Conservation (phyloP, 2,797 vertebrate species). For the Aplochiton taeniatus region DNA sequence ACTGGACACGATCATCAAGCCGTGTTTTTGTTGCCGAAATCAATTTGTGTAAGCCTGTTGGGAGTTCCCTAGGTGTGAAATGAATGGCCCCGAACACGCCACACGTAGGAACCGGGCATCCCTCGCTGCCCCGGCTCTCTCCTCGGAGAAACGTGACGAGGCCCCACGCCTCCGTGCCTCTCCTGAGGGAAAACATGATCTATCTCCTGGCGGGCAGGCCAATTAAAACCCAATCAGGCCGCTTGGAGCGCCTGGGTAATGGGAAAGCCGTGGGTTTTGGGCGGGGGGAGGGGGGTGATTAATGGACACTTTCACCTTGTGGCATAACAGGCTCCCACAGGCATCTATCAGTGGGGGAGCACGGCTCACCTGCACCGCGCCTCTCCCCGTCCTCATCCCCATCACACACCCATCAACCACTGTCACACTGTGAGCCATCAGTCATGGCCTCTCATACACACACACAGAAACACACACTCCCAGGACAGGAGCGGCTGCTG, state of each 20-base stretch:
- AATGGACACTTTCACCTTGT: slow-evolving; percentile 83
- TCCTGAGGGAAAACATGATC: slow-evolving; percentile 74
- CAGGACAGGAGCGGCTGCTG: neutral
- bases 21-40: too few relatives aligned
- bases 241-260: slow-evolving; percentile 75
- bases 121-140: slow-evolving; percentile 25
- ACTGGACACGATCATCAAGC: too few relatives aligned
- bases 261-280: slow-evolving; percentile 65
- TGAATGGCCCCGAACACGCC: too few relatives aligned
- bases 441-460: slow-evolving; percentile 31
- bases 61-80: too few relatives aligned
- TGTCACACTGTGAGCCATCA: slow-evolving; percentile 41
- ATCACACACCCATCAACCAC: slow-evolving; percentile 43
- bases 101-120: slow-evolving; percentile 30
- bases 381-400: slow-evolving; percentile 15
- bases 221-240: slow-evolving; percentile 85
- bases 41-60: too few relatives aligned
- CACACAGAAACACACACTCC: neutral
- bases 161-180: slow-evolving; percentile 45
- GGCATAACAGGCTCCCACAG: slow-evolving; percentile 79
- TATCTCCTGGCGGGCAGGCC: slow-evolving; percentile 77
- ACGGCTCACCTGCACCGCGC: slow-evolving; percentile 56
- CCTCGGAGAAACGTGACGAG: slow-evolving; percentile 25
- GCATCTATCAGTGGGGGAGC: slow-evolving; percentile 73
- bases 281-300: slow-evolving; percentile 77